Base-by-base conservation (phyloP, 2,113 vertebrate genomes). In the Vidua chalybeata region DNA sequence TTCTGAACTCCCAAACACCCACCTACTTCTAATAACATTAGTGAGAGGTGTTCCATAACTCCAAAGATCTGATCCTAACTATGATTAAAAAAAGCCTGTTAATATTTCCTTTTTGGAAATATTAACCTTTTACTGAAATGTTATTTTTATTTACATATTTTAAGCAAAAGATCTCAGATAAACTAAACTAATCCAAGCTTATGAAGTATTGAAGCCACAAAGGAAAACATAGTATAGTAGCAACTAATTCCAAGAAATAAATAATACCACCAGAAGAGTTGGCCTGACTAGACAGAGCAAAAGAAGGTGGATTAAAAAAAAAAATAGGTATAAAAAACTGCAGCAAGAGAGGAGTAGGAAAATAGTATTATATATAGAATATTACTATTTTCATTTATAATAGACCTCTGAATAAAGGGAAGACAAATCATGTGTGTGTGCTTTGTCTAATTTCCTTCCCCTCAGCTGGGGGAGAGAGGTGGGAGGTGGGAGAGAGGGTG, bases 391-490 rank as follows among this genome's bases (percentile, higher is more conserved):
- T 61, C 3, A n/a, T 49, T 89, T 68, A 26, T 6, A 51, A 23
- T 10, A 71, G 12, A 39, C 7, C 3, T 61, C 37, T 72, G 23
- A 68, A 4, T 19, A 41, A 46, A 19, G 3, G 45, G 33, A 91
- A 45, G 17, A 23, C 2, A 79, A 76, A 76, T 76, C 23, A 7
- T 0, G 0, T 15, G 2, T 13, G 15, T 54, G 7, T 7, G 37
- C 9, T 9, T 61, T n/a, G 5, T 22, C 14, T 59, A 22, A 4
- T 62, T 66, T 59, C 30, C 24, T 63, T 54, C 5, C 4, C 9
- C 6, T 30, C 27, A 14, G 0, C 0, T 33, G 2, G 2, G 26
- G 13, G 3, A 0, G 0, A 48, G 10, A 37, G 4, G 1, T 55
- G 11, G 51, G 49, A 73, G 8, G 13, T 62, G 22, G 6, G 16